Evolutionary conservation across 2,797 vertebrate species (phyloP).

Genomic region (Labroides dimidiatus): DNA sequence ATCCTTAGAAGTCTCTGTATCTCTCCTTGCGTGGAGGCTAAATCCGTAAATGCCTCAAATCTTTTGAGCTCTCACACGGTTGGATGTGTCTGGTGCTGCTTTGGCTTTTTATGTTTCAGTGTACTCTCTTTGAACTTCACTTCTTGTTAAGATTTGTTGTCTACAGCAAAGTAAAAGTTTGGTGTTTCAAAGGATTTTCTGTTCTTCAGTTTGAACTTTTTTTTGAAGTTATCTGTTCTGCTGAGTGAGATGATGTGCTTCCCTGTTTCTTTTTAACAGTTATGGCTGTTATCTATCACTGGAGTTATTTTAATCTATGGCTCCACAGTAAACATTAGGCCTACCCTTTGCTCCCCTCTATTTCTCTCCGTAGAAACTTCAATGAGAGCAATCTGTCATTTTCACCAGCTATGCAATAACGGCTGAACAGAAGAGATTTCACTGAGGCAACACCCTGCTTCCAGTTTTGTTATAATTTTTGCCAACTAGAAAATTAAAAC

Average conservation of each 20-base stretch:
- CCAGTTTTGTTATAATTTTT: not conserved
- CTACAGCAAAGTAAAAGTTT: slow-evolving; percentile 31
- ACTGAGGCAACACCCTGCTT: not conserved
- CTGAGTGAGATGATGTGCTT: slow-evolving; percentile 10
- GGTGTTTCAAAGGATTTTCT: slow-evolving; percentile 13
- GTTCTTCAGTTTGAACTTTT: slow-evolving; percentile 6
- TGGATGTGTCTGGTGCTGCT: slow-evolving; percentile 14
- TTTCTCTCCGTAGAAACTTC: slow-evolving; percentile 1
- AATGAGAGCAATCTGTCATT: not conserved
- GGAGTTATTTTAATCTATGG: too few relatives aligned
- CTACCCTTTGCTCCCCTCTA: not conserved
- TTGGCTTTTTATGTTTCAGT: slow-evolving; percentile 6
- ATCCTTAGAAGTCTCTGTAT: slow-evolving; percentile 23
- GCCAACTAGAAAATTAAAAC: slow-evolving; percentile 5
- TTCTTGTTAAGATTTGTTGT: slow-evolving; percentile 35
- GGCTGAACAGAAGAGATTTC: slow-evolving; percentile 12
- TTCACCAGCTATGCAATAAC: not conserved
- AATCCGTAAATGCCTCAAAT: slow-evolving; percentile 33
- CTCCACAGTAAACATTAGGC: too few relatives aligned
- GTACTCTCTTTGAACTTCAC: slow-evolving; percentile 21
- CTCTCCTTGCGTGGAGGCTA: not conserved
- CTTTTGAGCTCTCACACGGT: slow-evolving; percentile 25
- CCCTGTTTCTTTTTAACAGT: not conserved
- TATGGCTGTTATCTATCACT: slow-evolving; percentile 3
- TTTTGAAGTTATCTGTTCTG: not conserved